Base-by-base conservation (phyloP, 92 coral and sea anemone genomes). In the Ricordea florida region DNA sequence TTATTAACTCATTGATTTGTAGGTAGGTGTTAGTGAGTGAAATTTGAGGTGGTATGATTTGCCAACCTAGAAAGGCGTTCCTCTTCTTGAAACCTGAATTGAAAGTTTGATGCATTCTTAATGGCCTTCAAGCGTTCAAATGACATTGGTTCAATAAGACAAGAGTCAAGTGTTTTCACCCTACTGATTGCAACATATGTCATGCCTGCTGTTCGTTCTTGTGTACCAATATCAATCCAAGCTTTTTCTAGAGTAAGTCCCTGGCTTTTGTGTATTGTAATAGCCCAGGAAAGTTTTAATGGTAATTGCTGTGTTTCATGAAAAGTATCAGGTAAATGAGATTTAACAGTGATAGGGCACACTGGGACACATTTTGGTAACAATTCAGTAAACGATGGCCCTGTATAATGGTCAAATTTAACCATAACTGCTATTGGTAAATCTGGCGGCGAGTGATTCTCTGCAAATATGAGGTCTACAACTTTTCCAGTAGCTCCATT, bases 241-340 rank as follows among this genome's bases (percentile, higher is more conserved):
- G 87, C 87, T 32, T 72, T 81, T 37, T 34, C 41, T 30, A 83
- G 60, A 53, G 88, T 74, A 26, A 76, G 75, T 55, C 89, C 84
- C 32, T 82, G 87, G 81, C 72, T 79, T 40, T 79, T 69, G 63
- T 80, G 66, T 57, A 82, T 82, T 62, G 82, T 74, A 40, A 74
- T 62, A 45, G 79, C 86, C 72, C 86, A 80, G 20, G 79, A 61
- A 51, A 80, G 79, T 36, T 51, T 69, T 51, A 74, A 74, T 37
- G 88, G 88, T 49, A 82, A 57, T 82, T 82, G 88, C 53, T 82
- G 88, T 66, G 83, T 64, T 67, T 83, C 83, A 66, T 65, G 88
- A 43, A 83, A 52, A 21, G 70, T 55, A 25, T 74, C 64, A 34
- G 58, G 63, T 35, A 62, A 63, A 14, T 75, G 40, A 38, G 81